A percentile compares a stretch with the other conserved stretches of the same genome.
Conservation (phyloP, 1,140 invertebrate genomes). For the Dinothrombium tinctorium region DNA sequence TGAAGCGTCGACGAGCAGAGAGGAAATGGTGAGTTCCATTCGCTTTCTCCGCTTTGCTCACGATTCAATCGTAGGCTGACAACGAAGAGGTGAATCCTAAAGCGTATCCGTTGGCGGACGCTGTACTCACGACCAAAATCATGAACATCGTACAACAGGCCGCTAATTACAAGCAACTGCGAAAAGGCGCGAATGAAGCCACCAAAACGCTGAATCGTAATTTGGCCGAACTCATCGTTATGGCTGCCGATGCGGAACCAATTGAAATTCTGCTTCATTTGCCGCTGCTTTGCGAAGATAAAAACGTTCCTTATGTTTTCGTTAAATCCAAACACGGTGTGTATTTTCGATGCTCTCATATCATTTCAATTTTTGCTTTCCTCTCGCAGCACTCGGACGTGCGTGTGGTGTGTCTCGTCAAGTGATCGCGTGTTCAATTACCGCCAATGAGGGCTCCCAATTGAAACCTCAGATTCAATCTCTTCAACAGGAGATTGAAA, state of each 20-base stretch:
- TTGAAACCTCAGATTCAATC: conserved; percentile 76
- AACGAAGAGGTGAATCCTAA: conserved; percentile 92
- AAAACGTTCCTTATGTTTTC: conserved; percentile 99
- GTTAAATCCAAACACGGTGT: conserved; percentile 75
- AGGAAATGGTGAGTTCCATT: too few relatives aligned
- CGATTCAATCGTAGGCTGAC: too few relatives aligned
- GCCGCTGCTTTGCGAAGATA: conserved; percentile 93
- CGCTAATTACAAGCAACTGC: conserved; percentile 82
- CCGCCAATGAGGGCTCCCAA: conserved; percentile 86
- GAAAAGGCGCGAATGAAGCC: conserved; percentile 95
- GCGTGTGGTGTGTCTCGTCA: conserved; percentile 92
- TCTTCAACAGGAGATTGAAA: conserved; percentile 83
- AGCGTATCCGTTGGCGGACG: conserved; percentile 88
- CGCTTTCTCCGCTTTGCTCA: too few relatives aligned
- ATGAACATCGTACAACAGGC: conserved; percentile 88
- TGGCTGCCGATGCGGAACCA: conserved; percentile 93
- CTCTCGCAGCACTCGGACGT: conserved; percentile 52
- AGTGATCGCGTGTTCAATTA: conserved; percentile 89
- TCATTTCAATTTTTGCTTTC: not conserved
- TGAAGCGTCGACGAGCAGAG: too few relatives aligned
- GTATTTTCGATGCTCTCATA: conserved; percentile 1
- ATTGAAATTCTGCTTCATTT: conserved; percentile 92
- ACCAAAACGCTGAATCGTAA: conserved; percentile 89
- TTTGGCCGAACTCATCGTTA: conserved; percentile 82
- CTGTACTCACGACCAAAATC: conserved; percentile 69